Base-by-base conservation (phyloP, 2,888 invertebrate genomes). In the Dicranocentrus wangi region DNA sequence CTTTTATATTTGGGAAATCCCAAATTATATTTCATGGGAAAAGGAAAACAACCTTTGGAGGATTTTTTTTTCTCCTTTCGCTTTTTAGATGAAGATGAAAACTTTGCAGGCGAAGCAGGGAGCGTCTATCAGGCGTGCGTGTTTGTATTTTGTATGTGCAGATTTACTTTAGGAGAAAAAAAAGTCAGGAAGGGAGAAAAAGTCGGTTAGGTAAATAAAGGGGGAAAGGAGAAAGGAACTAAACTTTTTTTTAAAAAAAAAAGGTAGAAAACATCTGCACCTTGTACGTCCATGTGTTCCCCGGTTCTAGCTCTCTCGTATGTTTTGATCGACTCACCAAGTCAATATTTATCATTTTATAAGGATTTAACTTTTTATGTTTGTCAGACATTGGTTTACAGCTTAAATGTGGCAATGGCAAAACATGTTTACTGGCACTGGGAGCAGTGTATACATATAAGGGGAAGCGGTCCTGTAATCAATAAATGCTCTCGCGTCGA, bases 131-230 rank as follows among this genome's bases (percentile, higher is more conserved):
- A n/a, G 3, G 47, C n/a, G 47, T 47, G 47, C 47, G 47, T 47
- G 47, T 47, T 47, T 47, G 47, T 47, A n/a, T 47, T 47, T 47
- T 47, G 47, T 10, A 47, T 47, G 47, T 5, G 47, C 47, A 15
- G 47, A 47, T 47, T 47, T 47, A 47, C n/a, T 47, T n/a, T n/a
- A 2, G 2, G n/a, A 58, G 68, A 68, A 78, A 47, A 60, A 78
- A 77, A 43, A 70, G 42, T 27, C 10, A 1, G 55, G 17, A 21
- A 17, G 53, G 51, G 28, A 55, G 53, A 66, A 75, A 13, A 78
- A 78, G 69, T 78, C 77, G 77, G 77, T 25, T 70, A 78, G 51
- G 63, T 70, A 78, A 78, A 78, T 78, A 78, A 78, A 78, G 68
- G n/a, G 25, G 28, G 32, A 65, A 63, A 28, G 32, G 27, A 28